phyloP scores from a whole-genome alignment of 2,113 vertebrate species.

The Alethe castanea region DNA sequence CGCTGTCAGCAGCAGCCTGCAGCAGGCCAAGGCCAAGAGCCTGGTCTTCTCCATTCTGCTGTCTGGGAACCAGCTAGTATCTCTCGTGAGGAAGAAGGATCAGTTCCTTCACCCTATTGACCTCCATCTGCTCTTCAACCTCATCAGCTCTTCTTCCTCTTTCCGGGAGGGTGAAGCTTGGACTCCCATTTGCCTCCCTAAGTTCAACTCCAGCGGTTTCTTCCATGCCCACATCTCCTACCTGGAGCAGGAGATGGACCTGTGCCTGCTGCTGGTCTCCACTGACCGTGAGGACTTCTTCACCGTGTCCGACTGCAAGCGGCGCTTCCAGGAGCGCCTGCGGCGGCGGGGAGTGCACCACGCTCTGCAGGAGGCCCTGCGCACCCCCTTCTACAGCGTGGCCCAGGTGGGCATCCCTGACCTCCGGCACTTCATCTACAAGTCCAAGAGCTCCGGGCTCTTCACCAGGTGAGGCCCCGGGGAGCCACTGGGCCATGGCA shows the following conservation, averaged over 20 bases:
- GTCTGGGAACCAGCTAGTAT: slow-evolving; percentile 87
- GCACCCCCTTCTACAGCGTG: slow-evolving; percentile 83
- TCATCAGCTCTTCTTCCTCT: slow-evolving; percentile 91
- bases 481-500: rapidly evolving
- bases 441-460: slow-evolving; percentile 95
- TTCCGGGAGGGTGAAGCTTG: slow-evolving; percentile 96
- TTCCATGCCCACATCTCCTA: slow-evolving; percentile 98
- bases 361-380: slow-evolving; percentile 84
- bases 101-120: slow-evolving; percentile 96
- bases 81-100: slow-evolving; percentile 92
- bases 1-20: slow-evolving; percentile 84
- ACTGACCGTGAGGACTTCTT: slow-evolving; percentile 96
- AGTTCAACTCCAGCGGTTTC: slow-evolving; percentile 92
- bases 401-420: slow-evolving; percentile 90
- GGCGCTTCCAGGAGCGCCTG: slow-evolving; percentile 88
- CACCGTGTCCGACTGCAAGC: slow-evolving; percentile 90
- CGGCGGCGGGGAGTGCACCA: slow-evolving; percentile 83
- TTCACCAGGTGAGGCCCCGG: slow-evolving; percentile 88
- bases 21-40: slow-evolving; percentile 89
- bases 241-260: slow-evolving; percentile 84
- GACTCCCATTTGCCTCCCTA: slow-evolving; percentile 96
- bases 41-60: slow-evolving; percentile 96
- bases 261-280: slow-evolving; percentile 94
- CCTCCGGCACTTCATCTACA: slow-evolving; percentile 96
- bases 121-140: slow-evolving; percentile 95